phyloP scores from a whole-genome alignment of 2,888 invertebrate genomes.

The Temnothorax unifasciatus region DNA sequence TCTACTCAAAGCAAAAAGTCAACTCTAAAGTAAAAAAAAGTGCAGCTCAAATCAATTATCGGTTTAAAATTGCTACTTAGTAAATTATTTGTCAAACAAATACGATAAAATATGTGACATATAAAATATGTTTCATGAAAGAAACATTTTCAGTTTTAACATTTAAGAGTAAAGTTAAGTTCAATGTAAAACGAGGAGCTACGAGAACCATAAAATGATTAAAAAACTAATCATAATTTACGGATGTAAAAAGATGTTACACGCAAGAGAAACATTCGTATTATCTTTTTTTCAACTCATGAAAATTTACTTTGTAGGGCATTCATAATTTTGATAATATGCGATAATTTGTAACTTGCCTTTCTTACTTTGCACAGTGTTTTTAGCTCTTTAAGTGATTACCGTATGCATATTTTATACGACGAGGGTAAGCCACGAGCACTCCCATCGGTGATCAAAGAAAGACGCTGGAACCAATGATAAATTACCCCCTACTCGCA shows the following conservation, averaged over 20 bases:
- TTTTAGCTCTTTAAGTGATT: slow-evolving; percentile 47
- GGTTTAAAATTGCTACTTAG: neutral
- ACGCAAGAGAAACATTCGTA: neutral
- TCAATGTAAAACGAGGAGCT: neutral
- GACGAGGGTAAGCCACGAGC: slow-evolving; percentile 4
- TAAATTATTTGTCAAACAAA: neutral
- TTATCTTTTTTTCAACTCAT: neutral
- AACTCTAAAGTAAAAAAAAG: neutral
- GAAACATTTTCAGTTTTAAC: neutral
- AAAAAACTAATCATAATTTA: neutral
- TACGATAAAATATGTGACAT: neutral
- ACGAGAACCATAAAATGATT: neutral
- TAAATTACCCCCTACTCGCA: slow-evolving; percentile 38
- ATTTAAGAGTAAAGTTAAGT: neutral
- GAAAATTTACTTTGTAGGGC: slow-evolving; percentile 1
- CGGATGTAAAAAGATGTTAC: neutral
- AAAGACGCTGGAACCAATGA: slow-evolving; percentile 35
- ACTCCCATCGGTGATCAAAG: slow-evolving; percentile 43
- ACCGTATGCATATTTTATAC: slow-evolving; percentile 49
- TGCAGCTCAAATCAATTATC: neutral
- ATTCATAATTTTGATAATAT: slow-evolving; percentile 41
- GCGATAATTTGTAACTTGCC: neutral
- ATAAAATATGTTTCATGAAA: too few relatives aligned
- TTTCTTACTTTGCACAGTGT: neutral
- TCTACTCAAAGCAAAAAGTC: neutral